Evolutionary conservation across 2,797 vertebrate genomes (phyloP).

Genomic region (Monodelphis domestica): DNA sequence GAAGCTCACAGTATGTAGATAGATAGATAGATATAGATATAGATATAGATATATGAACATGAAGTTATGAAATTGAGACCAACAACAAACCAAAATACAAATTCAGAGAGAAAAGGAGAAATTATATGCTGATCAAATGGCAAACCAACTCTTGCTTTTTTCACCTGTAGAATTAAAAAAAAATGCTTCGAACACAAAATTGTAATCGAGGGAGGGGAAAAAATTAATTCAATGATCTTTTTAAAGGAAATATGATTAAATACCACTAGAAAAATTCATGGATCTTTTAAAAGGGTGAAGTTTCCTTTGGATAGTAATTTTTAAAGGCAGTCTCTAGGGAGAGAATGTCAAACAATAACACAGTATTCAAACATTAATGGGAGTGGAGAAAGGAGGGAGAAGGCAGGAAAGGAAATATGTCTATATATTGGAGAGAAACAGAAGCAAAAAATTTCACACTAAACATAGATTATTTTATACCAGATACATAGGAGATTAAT

Average conservation of each 20-base stretch:
- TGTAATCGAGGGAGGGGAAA: too few species aligned
- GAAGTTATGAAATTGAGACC: background rate
- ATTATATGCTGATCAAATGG: slow-evolving; percentile 12
- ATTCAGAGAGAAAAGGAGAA: background rate
- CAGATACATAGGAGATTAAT: background rate
- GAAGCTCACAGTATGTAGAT: too few species aligned
- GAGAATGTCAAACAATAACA: background rate
- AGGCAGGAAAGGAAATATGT: background rate
- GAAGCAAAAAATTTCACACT: background rate
- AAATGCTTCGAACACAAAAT: background rate
- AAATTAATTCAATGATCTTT: slow-evolving; percentile 8
- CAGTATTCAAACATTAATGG: background rate
- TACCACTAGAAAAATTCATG: slow-evolving; percentile 17
- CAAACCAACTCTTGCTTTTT: slow-evolving; percentile 9
- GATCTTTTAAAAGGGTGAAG: background rate
- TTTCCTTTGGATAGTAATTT: background rate
- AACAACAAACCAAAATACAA: background rate
- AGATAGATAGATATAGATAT: too few species aligned
- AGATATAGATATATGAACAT: background rate
- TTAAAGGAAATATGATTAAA: background rate
- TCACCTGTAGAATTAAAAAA: background rate
- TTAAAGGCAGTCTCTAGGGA: background rate
- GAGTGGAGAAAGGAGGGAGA: too few species aligned
- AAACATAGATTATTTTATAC: background rate
- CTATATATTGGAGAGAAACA: background rate